Evolutionary conservation across 2,888 invertebrate species (phyloP), one percentile per base, ranked within the genome.

Genomic region (Drosophila peninsularis): DNA sequence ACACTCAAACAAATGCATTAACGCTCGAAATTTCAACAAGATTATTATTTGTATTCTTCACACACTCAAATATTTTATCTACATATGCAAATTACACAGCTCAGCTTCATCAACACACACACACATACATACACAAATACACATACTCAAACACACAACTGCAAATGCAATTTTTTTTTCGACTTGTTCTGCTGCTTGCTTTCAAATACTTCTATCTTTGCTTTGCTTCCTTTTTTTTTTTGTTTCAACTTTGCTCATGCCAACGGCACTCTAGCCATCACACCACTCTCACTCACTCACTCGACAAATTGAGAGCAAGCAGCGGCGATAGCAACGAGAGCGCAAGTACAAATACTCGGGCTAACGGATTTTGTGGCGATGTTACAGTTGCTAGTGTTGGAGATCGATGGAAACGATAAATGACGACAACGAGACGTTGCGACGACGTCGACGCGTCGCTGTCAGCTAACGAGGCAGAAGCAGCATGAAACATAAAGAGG

Each of bases 391-490:
- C 76, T 75, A 63, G 82, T 80, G 85, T 80, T 76, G 77, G 85
- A 85, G 84, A 85, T 85, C 84, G 84, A 85, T 85, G 88, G 71
- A 89, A 78, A 89, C 88, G 88, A 89, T 87, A 85, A 85, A 89
- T 80, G 80, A 63, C 77, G 67, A 72, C 78, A 62, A 62, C 63
- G 78, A 75, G 74, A 64, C 75, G 75, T 62, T 64, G 75, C 69
- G 75, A 75, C 83, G 82, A 75, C 83, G 82, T 69, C 78, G 71
- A 66, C 71, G 82, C 82, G 80, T 87, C 87, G 85, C 56, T 84
- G 85, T 58, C 78, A 60, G 73, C 78, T 62, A 77, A 77, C 58
- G 56, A 78, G 47, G 62, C 61, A 65, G 32, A 37, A 42, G 36
- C 45, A 70, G 67, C 86, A 78, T 85, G 71, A 80, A 88, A 62